A percentile compares a stretch with the other conserved stretches of the same genome.
phyloP scores from a whole-genome alignment of 2,888 invertebrate species.

The Acronicta psi region DNA sequence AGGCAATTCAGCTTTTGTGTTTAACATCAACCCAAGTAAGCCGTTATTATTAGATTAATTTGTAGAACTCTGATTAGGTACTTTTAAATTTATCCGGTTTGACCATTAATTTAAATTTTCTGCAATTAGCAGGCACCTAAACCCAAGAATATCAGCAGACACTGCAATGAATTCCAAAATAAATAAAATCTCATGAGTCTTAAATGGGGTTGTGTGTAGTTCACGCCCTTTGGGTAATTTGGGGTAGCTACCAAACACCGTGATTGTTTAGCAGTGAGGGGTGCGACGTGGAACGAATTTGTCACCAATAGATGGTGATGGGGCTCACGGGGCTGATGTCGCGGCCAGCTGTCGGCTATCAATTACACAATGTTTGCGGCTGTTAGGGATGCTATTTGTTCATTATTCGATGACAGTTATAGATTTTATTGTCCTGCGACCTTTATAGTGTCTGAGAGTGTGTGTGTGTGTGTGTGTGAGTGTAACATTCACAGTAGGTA shows the following conservation, averaged over 20 bases:
- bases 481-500: no score
- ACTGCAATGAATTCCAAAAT: constrained; percentile 41
- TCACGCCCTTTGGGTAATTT: constrained; percentile 75
- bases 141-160: constrained; percentile 1
- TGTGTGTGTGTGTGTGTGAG: no score
- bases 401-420: constrained; percentile 84
- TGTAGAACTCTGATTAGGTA: no score
- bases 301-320: constrained; percentile 80
- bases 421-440: constrained; percentile 70
- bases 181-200: constrained; percentile 66
- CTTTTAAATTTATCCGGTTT: no score
- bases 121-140: background rate
- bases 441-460: constrained; percentile 52
- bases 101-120: background rate
- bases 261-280: constrained; percentile 69
- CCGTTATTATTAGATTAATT: no score
- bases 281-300: constrained; percentile 79
- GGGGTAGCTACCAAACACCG: constrained; percentile 66
- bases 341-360: constrained; percentile 79
- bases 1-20: no score
- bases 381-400: constrained; percentile 83
- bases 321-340: constrained; percentile 57
- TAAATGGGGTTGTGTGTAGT: constrained; percentile 61
- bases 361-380: constrained; percentile 84
- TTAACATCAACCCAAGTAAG: no score